A percentile compares a stretch with the other conserved stretches of the same genome.
Evolutionary conservation across 2,888 invertebrate genomes (phyloP).

Genomic region (Lasioglossum vierecki): DNA sequence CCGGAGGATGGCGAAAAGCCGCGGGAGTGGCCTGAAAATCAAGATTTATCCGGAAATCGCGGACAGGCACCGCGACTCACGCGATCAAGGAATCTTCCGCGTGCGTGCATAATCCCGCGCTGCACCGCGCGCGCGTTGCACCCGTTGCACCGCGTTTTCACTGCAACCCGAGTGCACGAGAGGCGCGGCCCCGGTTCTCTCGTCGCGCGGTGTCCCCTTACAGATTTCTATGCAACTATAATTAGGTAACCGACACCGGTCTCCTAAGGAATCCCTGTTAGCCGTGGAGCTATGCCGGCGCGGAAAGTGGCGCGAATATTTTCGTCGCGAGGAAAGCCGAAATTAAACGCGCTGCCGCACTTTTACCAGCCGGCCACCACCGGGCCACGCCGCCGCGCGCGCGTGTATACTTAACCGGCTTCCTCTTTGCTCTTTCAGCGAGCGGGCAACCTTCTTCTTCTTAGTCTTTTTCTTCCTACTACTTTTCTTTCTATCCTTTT

Average conservation of each 20-base stretch:
- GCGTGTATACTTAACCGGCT: conserved; percentile 17
- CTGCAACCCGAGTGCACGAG: conserved; percentile 65
- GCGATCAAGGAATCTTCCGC: conserved; percentile 59
- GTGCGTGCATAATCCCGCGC: conserved; percentile 35
- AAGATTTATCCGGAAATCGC: conserved; percentile 44
- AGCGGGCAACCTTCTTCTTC: neutral
- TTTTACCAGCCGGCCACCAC: conserved; percentile 52
- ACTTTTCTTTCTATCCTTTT: neutral
- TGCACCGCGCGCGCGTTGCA: neutral
- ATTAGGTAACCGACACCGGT: conserved; percentile 72
- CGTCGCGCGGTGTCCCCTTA: conserved; percentile 69
- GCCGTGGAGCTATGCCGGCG: conserved; percentile 68
- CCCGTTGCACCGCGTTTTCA: conserved; percentile 50
- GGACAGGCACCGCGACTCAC: neutral
- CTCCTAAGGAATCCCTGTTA: conserved; percentile 70
- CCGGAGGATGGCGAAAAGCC: neutral
- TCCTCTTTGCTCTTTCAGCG: conserved; percentile 8
- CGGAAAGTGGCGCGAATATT: conserved; percentile 71
- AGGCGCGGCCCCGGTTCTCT: conserved; percentile 53
- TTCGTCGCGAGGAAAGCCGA: conserved; percentile 69
- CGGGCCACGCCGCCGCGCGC: conserved; percentile 18
- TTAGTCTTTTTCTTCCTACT: neutral
- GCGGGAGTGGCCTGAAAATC: neutral
- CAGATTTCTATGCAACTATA: conserved; percentile 75
- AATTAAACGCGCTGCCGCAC: conserved; percentile 66